Percentiles rank a stretch among this genome's conserved stretches.
These are phyloP conservation scores for Lucifuga dentata DNA, from an alignment of 2,113 vertebrate species.

Conservation along the genomic window DNA sequence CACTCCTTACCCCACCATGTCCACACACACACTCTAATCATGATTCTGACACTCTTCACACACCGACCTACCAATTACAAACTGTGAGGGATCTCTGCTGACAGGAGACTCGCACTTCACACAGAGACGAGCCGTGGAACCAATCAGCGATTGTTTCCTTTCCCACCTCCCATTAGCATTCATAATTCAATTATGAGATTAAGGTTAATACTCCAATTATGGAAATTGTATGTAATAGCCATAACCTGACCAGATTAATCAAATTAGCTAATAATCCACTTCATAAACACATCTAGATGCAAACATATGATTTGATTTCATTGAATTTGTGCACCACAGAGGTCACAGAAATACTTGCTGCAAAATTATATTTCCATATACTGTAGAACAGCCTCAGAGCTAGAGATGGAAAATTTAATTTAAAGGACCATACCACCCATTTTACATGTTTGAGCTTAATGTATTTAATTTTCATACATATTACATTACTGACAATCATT, in stretches of 20 bases:
- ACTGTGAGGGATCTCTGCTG: constrained; percentile 15
- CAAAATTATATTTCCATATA: no score
- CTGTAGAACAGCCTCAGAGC: no score
- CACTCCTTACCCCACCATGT: constrained; percentile 25
- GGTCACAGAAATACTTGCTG: no score
- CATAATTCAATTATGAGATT: constrained; percentile 43
- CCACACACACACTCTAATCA: constrained; percentile 33
- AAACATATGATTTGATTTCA: constrained; percentile 14
- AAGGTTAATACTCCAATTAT: constrained; percentile 15
- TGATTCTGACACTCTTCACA: constrained; percentile 18
- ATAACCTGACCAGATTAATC: constrained; percentile 34
- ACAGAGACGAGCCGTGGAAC: neutral
- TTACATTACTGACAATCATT: no score
- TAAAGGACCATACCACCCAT: no score
- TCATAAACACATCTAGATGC: no score
- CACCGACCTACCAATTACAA: constrained; percentile 28
- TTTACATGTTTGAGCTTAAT: no score
- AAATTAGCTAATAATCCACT: constrained; percentile 39
- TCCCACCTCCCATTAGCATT: neutral
- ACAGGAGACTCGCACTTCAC: constrained; percentile 1
- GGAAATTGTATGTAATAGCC: neutral
- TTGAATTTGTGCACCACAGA: constrained; percentile 7
- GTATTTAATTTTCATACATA: no score
- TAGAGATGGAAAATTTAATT: no score
- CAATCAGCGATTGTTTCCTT: neutral